A percentile compares a stretch with the other conserved stretches of the same genome.
Evolutionary conservation across 2,888 invertebrate species (phyloP).

Genomic region (Apodemia mormo): DNA sequence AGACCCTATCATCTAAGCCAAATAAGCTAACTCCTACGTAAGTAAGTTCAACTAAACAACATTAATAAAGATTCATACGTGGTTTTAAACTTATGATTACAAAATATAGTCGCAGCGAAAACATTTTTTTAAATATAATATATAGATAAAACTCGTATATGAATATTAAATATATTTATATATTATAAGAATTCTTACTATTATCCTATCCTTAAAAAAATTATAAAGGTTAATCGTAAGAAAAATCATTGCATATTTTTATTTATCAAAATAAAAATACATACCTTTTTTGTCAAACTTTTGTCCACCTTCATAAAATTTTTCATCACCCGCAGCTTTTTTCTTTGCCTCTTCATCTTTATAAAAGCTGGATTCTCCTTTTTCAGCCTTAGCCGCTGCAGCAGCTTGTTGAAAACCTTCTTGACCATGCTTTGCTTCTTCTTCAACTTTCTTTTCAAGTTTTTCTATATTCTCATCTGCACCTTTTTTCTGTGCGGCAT

Average conservation of each 20-base stretch:
- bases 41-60: no score
- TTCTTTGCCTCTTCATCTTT: constrained; percentile 82
- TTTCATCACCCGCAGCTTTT: constrained; percentile 82
- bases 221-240: no score
- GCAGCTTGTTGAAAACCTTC: constrained; percentile 81
- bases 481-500: constrained; percentile 80
- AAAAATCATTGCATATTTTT: neutral
- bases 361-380: constrained; percentile 75
- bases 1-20: no score
- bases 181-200: no score
- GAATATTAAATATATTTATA: no score
- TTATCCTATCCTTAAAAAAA: no score
- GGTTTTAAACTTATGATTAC: no score
- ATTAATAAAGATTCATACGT: no score
- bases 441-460: constrained; percentile 78
- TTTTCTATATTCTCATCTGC: constrained; percentile 80
- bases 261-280: constrained; percentile 25
- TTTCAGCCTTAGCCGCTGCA: constrained; percentile 79
- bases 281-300: constrained; percentile 82
- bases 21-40: no score
- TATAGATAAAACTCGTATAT: no score
- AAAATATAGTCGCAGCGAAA: no score
- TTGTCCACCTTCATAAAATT: constrained; percentile 81
- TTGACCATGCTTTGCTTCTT: constrained; percentile 78
- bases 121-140: no score